Base-by-base conservation (phyloP, 2,888 invertebrate species). In the Biston stratarius region DNA sequence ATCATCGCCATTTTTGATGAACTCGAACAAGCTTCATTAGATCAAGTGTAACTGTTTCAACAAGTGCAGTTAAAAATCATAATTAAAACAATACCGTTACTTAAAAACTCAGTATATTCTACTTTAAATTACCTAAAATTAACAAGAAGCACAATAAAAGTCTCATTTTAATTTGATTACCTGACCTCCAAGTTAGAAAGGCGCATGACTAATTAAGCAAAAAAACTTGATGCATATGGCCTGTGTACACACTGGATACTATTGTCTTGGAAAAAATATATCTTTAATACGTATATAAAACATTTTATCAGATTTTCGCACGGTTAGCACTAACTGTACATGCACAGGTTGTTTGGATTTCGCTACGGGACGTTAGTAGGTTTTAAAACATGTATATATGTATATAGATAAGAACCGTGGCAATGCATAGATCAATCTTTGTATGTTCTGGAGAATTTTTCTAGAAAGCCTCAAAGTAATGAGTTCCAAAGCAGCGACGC, bases 231-330 rank as follows among this genome's bases (percentile, higher is more conserved):
- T 87, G 84, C 87, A 87, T 89, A 89, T 88, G 88, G 85, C 78
- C 74, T 77, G 76, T 75, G 74, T 73, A 64, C 66, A 78, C 75
- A 73, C 74, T 52, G n/a, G 74, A 74, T 78, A 78, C 87, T 79
- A 88, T 90, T 89, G 88, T 89, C 81, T 84, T 72, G 78, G 86
- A 87, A 91, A 89, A 92, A 91, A 92, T 90, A 91, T 90, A 83
- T 64, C 89, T 82, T 86, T 90, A 75, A 87, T 90, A 90, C 90
- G 85, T 86, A 88, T 88, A 89, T 90, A 91, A 88, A 86, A 53
- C 83, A 77, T 82, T 84, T 84, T 93, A 94, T 94, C 93, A 82
- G 93, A 94, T 94, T 91, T 93, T 94, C 93, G 87, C 93, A 94
- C 93, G 93, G 86, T 83, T 77, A 76, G 75, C 76, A 78, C 78